Evolutionary conservation across 2,888 invertebrate species (phyloP), one percentile per base, ranked within the genome.

Genomic region (Lymantria dispar): DNA sequence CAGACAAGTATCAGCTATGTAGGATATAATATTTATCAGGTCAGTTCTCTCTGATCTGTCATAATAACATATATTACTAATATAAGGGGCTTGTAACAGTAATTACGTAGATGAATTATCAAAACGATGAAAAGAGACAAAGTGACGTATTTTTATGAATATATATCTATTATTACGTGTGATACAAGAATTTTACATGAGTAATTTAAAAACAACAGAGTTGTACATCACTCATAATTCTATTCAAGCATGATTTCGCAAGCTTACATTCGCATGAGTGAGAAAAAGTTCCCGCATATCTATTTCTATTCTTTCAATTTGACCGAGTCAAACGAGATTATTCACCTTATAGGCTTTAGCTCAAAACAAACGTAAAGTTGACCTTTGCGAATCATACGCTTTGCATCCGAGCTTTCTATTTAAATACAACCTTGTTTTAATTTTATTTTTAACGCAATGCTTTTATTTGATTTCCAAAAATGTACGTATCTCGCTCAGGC

Each of bases 381-480:
- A 80, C 77, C 78, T 81, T 78, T 72, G 48, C 60, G 67, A 67
- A 58, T 72, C 70, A 76, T 57, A 63, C 62, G 58, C 55, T 60
- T 60, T 54, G 65, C 64, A 40, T 8, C 14, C 1, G 14, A 40
- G 65, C 67, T 76, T 72, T 76, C 76, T 80, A 80, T 83, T 82
- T 79, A 75, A 72, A 75, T 63, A 59, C 74, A 85, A 83, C 82
- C 83, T 86, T 86, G 82, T 76, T 76, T 71, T 66, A 63, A 65
- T 66, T 66, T 70, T 87, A 87, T 88, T 83, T 82, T 80, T 84
- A 83, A 78, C 70, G 5, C 73, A 70, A 65, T 71, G 78, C 73
- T 81, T 89, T 86, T 83, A 87, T 87, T 88, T 84, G 87, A 86
- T 85, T 86, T 89, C 90, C 90, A 86, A 88, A 90, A 88, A 89